These are phyloP conservation scores for Drosophila nr. medialis DNA, from an alignment of 2,888 invertebrate genomes.

Conservation along the genomic window DNA sequence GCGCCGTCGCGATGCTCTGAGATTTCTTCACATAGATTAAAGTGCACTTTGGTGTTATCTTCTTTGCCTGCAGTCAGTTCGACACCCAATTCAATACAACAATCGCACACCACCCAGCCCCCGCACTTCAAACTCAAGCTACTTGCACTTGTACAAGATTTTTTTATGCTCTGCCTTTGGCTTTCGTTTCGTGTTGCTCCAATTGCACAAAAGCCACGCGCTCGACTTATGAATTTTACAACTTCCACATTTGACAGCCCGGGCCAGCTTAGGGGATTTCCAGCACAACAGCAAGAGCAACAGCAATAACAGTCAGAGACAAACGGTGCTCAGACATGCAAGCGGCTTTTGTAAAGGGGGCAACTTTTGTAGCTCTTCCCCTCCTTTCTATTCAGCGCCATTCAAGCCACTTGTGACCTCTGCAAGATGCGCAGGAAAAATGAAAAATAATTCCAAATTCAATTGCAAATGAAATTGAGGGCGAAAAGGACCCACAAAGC, in stretches of 20 bases:
- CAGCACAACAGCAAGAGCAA: slow-evolving; percentile 14
- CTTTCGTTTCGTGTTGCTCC: slow-evolving; percentile 65
- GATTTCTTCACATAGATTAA: slow-evolving; percentile 79
- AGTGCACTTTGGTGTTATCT: slow-evolving; percentile 81
- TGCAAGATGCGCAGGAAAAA: slow-evolving; percentile 72
- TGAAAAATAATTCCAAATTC: slow-evolving; percentile 82
- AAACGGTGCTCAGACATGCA: slow-evolving; percentile 78
- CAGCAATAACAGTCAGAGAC: slow-evolving; percentile 55
- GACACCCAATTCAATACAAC: slow-evolving; percentile 52
- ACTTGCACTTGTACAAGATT: slow-evolving; percentile 72
- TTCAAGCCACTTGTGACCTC: slow-evolving; percentile 79
- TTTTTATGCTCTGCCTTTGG: slow-evolving; percentile 31
- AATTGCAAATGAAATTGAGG: slow-evolving; percentile 82
- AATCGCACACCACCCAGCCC: background rate
- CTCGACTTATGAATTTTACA: slow-evolving; percentile 81
- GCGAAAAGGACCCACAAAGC: slow-evolving; percentile 55
- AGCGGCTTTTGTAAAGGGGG: slow-evolving; percentile 54
- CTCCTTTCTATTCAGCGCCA: slow-evolving; percentile 36
- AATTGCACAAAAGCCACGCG: slow-evolving; percentile 79
- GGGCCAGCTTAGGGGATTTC: slow-evolving; percentile 48
- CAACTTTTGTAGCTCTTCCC: slow-evolving; percentile 1
- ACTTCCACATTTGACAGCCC: slow-evolving; percentile 68
- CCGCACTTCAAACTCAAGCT: slow-evolving; percentile 40
- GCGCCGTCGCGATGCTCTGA: slow-evolving; percentile 50
- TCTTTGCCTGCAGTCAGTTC: slow-evolving; percentile 71